Evolutionary conservation across 2,888 invertebrate species (phyloP).

Genomic region (Apamea epomidion): DNA sequence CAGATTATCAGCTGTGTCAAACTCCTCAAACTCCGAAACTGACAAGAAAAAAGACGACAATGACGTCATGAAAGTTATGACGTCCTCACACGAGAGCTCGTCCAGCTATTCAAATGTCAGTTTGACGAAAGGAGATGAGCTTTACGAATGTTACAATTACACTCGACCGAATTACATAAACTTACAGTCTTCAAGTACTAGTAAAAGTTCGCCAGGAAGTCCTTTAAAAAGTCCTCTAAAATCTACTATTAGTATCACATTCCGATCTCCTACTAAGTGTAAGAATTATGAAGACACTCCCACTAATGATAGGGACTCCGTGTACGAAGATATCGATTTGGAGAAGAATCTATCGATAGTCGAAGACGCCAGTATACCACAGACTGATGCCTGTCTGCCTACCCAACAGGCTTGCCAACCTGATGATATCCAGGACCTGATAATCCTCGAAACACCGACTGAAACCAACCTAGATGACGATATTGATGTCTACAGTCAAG

Average conservation of each 20-base stretch:
- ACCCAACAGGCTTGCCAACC: slow-evolving; percentile 91
- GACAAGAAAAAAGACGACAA: slow-evolving; percentile 71
- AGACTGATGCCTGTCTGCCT: slow-evolving; percentile 89
- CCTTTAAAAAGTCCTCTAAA: slow-evolving; percentile 91
- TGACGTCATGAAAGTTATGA: slow-evolving; percentile 82
- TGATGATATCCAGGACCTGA: slow-evolving; percentile 80
- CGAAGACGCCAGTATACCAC: slow-evolving; percentile 89
- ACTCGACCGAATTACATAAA: slow-evolving; percentile 87
- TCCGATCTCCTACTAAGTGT: slow-evolving; percentile 91
- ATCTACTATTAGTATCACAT: slow-evolving; percentile 94
- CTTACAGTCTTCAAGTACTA: slow-evolving; percentile 84
- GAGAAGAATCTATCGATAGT: slow-evolving; percentile 88
- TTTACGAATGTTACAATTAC: slow-evolving; percentile 85
- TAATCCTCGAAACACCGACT: slow-evolving; percentile 90
- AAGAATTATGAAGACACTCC: slow-evolving; percentile 87
- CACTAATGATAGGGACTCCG: slow-evolving; percentile 87
- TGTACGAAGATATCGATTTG: slow-evolving; percentile 91
- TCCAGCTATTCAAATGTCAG: slow-evolving; percentile 85
- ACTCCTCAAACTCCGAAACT: slow-evolving; percentile 81
- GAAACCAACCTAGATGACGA: slow-evolving; percentile 82
- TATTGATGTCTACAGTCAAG: slow-evolving; percentile 93
- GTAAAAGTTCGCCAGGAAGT: slow-evolving; percentile 84
- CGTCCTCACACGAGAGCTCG: slow-evolving; percentile 87
- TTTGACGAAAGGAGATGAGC: slow-evolving; percentile 78
- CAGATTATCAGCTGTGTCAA: slow-evolving; percentile 85